Conservation (phyloP, 2,888 invertebrate species). For the Sphecodes monilicornis region DNA sequence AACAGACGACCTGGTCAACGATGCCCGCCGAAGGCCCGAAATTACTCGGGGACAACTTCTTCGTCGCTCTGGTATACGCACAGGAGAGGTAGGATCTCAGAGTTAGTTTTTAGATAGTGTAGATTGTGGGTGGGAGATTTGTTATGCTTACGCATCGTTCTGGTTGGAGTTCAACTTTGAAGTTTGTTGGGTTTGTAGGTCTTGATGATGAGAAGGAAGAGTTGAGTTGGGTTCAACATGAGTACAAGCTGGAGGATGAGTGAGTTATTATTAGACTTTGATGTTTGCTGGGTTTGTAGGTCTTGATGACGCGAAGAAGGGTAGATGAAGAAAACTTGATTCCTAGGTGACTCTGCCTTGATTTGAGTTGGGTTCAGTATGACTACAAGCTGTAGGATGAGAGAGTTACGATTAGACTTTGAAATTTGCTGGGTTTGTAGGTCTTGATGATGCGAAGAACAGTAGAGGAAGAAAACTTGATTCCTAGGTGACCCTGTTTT, state of each 20-base stretch:
- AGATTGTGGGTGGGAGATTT: background rate
- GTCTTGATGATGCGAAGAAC: no score
- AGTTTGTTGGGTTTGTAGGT: no score
- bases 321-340: background rate
- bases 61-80: background rate
- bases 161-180: background rate
- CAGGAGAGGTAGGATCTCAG: background rate
- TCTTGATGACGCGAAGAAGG: background rate
- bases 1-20: conserved; percentile 31
- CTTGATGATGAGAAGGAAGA: no score
- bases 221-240: no score
- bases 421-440: no score
- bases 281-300: background rate
- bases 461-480: background rate
- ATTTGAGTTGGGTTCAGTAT: background rate
- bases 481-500: background rate
- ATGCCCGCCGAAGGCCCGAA: conserved; percentile 27
- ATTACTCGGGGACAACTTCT: conserved; percentile 12
- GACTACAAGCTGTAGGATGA: background rate
- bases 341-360: background rate
- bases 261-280: no score
- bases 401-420: no score
- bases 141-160: background rate
- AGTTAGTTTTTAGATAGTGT: background rate
- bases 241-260: no score